Evolutionary conservation across 2,888 invertebrate genomes (phyloP), one percentile per base, ranked within the genome.

Genomic region (Byasa hedistus): DNA sequence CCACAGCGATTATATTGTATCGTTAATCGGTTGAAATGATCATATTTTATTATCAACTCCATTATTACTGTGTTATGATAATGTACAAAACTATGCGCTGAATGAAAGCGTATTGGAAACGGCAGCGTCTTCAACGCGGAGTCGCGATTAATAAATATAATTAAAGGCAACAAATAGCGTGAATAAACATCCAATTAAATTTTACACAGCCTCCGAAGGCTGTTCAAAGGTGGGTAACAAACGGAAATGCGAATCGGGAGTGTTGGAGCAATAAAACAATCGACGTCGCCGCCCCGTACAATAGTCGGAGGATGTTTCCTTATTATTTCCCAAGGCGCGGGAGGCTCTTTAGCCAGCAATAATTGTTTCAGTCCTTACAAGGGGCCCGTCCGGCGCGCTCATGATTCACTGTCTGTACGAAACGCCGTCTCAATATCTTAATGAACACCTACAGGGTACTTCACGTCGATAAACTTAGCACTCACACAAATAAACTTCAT

Each of bases 321-420:
- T 81, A 79, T 83, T 82, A 79, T 81, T 82, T 81, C 76, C 76
- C 71, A 75, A 72, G 72, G 72, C 73, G 69, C 70, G 69, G 55
- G 75, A 76, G 76, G 72, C 75, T 79, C 77, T 77, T 79, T 84
- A 84, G 82, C 82, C 79, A 80, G 82, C 79, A 79, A 82, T 85
- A 84, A 84, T 84, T 85, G 84, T 83, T 85, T 83, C 78, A 78
- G 75, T 73, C 76, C 76, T 52, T 57, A 56, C 57, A 64, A 39
- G 48, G 63, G 65, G 44, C 68, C 54, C 48, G 66, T 39, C 67
- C 69, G 61, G 67, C 66, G 65, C 68, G 61, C 61, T 65, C 62
- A 70, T 70, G 67, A 69, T 67, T 61, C 57, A 61, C n/a, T n/a
- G n/a, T n/a, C 36, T 56, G 23, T 56, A 57, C 36, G 7, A 32